phyloP scores from a whole-genome alignment of 1,140 invertebrate species.

The Lycorma delicatula region DNA sequence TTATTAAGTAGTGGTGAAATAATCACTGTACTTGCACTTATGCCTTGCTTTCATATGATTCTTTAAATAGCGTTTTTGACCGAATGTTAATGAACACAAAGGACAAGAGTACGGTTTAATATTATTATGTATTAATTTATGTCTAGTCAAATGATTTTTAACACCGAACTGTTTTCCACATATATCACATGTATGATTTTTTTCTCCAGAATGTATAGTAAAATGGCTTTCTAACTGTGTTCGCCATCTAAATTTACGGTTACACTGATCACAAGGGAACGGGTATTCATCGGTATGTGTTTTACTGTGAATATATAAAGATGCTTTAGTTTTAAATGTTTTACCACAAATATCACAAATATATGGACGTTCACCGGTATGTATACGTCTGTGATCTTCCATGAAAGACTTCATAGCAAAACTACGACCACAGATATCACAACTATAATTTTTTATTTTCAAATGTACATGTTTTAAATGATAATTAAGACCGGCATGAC shows the following conservation, averaged over 20 bases:
- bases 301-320: constrained; percentile 43
- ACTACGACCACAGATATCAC: constrained; percentile 43
- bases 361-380: constrained; percentile 51
- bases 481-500: neutral
- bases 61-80: constrained; percentile 43
- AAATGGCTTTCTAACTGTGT: constrained; percentile 53
- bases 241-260: constrained; percentile 45
- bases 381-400: constrained; percentile 47
- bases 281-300: constrained; percentile 57
- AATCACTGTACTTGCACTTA: no score
- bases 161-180: constrained; percentile 46
- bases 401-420: constrained; percentile 41
- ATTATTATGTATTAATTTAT: constrained; percentile 42
- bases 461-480: constrained; percentile 17
- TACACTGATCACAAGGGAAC: constrained; percentile 51
- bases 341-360: constrained; percentile 49
- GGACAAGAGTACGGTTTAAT: constrained; percentile 44
- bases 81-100: constrained; percentile 46
- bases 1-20: no score
- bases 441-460: constrained; percentile 45
- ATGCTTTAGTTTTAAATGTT: constrained; percentile 47
- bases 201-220: constrained; percentile 24
- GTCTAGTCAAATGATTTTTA: constrained; percentile 42
- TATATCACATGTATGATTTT: constrained; percentile 40
- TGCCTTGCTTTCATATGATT: constrained; percentile 21